phyloP scores from a whole-genome alignment of 2,113 vertebrate genomes.

The Parus major region DNA sequence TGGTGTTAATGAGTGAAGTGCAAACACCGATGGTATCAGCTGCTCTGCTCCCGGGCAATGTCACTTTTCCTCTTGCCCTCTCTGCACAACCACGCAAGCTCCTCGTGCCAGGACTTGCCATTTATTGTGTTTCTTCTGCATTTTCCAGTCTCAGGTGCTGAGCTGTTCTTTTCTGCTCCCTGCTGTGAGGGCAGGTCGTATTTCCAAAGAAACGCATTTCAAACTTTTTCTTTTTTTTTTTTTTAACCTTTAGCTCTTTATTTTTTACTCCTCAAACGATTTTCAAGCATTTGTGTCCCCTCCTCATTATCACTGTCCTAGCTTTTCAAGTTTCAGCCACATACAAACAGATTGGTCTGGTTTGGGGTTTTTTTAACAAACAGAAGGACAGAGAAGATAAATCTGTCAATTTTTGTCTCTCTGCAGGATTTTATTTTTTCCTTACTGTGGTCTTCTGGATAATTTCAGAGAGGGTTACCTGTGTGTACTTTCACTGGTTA shows the following conservation, averaged over 20 bases:
- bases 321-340: neutral
- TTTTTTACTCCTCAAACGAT: neutral
- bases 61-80: conserved; percentile 6
- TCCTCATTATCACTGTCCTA: neutral
- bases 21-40: neutral
- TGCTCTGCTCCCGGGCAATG: neutral
- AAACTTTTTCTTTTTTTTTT: neutral
- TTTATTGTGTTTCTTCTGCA: neutral
- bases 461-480: neutral
- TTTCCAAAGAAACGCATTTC: neutral
- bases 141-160: neutral
- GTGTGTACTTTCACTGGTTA: neutral
- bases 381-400: neutral
- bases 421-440: neutral
- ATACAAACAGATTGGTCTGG: neutral
- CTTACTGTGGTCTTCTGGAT: neutral
- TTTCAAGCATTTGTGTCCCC: neutral
- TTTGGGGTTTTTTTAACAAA: neutral
- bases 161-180: neutral
- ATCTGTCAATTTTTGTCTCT: neutral
- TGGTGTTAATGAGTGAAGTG: neutral
- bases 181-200: neutral
- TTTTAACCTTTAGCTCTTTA: neutral
- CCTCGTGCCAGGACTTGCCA: neutral
- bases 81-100: rapidly evolving